These are phyloP conservation scores for Eutolmus rufibarbis DNA, from an alignment of 2,888 invertebrate species.

Conservation along the genomic window DNA sequence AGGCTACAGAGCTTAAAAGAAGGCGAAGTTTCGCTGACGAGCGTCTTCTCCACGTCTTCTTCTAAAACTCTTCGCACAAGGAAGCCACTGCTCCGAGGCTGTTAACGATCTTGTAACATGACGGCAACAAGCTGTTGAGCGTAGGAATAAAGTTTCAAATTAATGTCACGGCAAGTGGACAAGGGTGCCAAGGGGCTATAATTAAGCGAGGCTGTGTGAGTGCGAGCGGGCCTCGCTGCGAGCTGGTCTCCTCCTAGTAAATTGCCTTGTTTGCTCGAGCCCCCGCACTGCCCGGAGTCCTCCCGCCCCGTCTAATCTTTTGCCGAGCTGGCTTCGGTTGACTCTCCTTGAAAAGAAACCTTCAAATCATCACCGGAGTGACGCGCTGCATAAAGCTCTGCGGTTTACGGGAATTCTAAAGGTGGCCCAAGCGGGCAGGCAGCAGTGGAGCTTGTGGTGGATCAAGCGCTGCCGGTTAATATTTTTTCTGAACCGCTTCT, in stretches of 20 bases:
- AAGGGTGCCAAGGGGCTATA: conserved; percentile 42
- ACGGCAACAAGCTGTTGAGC: conserved; percentile 3
- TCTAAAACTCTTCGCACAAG: conserved; percentile 27
- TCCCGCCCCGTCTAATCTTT: background rate
- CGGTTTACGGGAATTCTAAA: conserved; percentile 22
- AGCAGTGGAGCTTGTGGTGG: conserved; percentile 1
- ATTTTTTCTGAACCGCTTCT: background rate
- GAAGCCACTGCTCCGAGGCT: conserved; percentile 34
- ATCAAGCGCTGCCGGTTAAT: background rate
- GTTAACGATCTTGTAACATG: conserved; percentile 5
- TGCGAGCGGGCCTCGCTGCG: conserved; percentile 15
- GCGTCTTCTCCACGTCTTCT: background rate
- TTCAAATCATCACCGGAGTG: conserved; percentile 40
- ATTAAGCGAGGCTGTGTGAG: conserved; percentile 26
- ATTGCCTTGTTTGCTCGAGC: conserved; percentile 43
- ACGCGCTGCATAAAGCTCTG: conserved; percentile 29
- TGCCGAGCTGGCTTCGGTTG: conserved; percentile 7
- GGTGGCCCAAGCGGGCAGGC: background rate
- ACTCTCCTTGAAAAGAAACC: conserved; percentile 46
- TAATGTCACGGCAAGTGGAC: conserved; percentile 45
- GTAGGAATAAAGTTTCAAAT: conserved; percentile 45
- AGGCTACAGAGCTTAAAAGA: background rate
- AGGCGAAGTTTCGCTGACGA: conserved; percentile 9
- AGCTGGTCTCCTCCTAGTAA: conserved; percentile 42
- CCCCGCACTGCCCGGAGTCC: background rate